Evolutionary conservation across 2,888 invertebrate genomes (phyloP), one percentile per base, ranked within the genome.

Genomic region (Cephus nigrinus): DNA sequence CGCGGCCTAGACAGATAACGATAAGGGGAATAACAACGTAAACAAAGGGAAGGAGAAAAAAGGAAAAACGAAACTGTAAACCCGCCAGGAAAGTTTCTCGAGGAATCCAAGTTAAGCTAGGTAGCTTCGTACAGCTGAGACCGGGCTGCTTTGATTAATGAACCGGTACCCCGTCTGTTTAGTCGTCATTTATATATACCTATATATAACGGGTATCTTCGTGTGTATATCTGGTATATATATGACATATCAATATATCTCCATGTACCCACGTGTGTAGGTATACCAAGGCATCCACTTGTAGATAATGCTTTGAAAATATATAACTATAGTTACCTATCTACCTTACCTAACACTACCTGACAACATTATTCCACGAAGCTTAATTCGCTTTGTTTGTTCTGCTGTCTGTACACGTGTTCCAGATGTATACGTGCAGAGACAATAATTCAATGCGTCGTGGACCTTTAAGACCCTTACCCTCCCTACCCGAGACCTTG

Each of bases 361-460:
- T 15, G 40, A 40, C 15, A 40, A 40, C 15, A 15, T 40, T 40
- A 5, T 40, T 40, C 40, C 40, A 40, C 40, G 40, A 15, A 40
- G 40, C 40, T 40, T 40, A 40, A 40, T 15, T 15, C 40, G 5
- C 40, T 40, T 55, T 69, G 30, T 69, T 69, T 34, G 15, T 75
- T 77, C 31, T 68, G 11, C 31, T 30, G 11, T 36, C 15, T 32
- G 32, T n/a, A 30, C 40, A 69, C 68, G 30, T 34, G 33, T 30
- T n/a, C n/a, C 69, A 36, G 4, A 76, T 74, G 30, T 71, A 55
- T 73, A 76, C 11, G 71, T 36, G 12, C 32, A 31, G 71, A 36
- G 31, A 36, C 74, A 74, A 77, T 77, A 75, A 77, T 69, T 77
- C 33, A 77, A 55, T 68, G 74, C 35, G 36, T 33, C 75, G 15